Conservation (phyloP, 1,140 invertebrate species). For the Heliconius congener region DNA sequence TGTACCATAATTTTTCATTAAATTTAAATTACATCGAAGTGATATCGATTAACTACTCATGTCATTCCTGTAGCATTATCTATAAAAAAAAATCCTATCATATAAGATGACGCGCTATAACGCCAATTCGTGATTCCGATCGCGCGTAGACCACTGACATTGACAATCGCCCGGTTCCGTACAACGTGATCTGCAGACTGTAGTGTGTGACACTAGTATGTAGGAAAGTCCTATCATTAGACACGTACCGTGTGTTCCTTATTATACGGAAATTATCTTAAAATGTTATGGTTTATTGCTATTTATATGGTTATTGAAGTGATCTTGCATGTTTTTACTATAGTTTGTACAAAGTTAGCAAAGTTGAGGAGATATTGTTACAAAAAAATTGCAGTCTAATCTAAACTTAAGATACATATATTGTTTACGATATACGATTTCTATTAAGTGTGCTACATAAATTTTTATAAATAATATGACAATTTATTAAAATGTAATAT, state of each 20-base stretch:
- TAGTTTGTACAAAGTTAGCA: neutral
- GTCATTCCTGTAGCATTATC: no score
- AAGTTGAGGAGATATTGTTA: neutral
- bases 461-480: no score
- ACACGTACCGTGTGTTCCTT: constrained; percentile 12
- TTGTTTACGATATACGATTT: neutral
- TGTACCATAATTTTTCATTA: no score
- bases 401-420: neutral
- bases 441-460: no score
- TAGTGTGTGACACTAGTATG: neutral
- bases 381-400: neutral
- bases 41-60: no score
- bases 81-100: neutral
- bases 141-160: constrained; percentile 12
- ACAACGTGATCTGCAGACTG: constrained; percentile 16
- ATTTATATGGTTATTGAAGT: neutral
- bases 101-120: constrained; percentile 4
- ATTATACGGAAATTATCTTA: constrained; percentile 3
- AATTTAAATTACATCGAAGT: no score
- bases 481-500: neutral
- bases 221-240: constrained; percentile 18
- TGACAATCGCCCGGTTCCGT: constrained; percentile 24
- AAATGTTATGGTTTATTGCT: neutral
- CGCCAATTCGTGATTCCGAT: constrained; percentile 3
- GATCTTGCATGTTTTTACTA: neutral